These are phyloP conservation scores for Aurelia aurita complex sp. Pacific DNA, from an alignment of 30 jellyfish, hydroid and myxozoan genomes.

Conservation along the genomic window DNA sequence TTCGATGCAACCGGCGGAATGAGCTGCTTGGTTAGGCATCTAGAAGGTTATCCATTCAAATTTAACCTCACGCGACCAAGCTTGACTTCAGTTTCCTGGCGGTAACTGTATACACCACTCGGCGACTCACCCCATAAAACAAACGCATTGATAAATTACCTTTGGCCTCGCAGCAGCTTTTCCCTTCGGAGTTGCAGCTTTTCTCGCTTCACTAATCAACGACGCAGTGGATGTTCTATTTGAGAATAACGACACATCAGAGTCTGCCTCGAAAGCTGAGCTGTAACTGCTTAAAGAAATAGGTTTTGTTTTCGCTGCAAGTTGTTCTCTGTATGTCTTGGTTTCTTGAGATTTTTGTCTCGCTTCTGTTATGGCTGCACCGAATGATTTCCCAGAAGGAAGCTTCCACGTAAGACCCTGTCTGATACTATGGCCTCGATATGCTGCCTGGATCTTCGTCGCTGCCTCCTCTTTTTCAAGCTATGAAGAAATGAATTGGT, in stretches of 20 bases:
- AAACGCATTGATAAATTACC: constrained; percentile 5
- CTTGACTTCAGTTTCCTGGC: too few species aligned
- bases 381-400: constrained; percentile 78
- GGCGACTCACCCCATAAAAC: not conserved
- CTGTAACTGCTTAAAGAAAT: constrained; percentile 30
- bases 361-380: constrained; percentile 62
- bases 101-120: too few species aligned
- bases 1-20: too few species aligned
- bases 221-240: constrained; percentile 58
- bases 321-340: not conserved
- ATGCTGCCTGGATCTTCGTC: constrained; percentile 82
- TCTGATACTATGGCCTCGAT: constrained; percentile 85
- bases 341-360: constrained; percentile 12
- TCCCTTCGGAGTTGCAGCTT: constrained; percentile 1
- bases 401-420: constrained; percentile 73
- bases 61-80: too few species aligned
- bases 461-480: constrained; percentile 84
- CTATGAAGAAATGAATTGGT: constrained; percentile 23
- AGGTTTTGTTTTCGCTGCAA: constrained; percentile 13
- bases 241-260: constrained; percentile 29
- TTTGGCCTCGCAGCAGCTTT: constrained; percentile 20
- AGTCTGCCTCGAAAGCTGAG: constrained; percentile 44
- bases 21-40: too few species aligned
- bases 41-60: too few species aligned
- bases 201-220: constrained; percentile 26